phyloP scores from a whole-genome alignment of 2,888 invertebrate genomes.

The Sinhomidia bicolor region DNA sequence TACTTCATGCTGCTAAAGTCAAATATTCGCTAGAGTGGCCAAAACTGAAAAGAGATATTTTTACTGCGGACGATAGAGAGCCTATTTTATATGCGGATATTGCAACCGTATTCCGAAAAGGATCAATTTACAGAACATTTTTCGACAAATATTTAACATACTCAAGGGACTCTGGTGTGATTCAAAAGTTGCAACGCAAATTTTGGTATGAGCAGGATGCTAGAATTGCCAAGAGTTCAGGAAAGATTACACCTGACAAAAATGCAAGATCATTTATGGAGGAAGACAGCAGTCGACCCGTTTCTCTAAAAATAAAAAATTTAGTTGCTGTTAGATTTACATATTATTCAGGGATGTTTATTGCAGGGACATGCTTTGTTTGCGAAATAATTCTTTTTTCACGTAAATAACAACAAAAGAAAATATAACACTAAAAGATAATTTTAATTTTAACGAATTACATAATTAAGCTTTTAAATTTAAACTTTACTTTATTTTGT shows the following conservation, averaged over 20 bases:
- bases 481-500: too few species aligned
- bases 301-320: background rate
- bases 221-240: background rate
- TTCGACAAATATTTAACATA: background rate
- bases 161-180: background rate
- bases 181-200: background rate
- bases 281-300: background rate
- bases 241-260: background rate
- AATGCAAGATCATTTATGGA: background rate
- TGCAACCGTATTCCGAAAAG: background rate
- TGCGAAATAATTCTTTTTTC: background rate
- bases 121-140: background rate
- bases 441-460: too few species aligned
- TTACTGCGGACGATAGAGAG: background rate
- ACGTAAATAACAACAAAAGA: too few species aligned
- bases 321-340: background rate
- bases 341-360: background rate
- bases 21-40: background rate
- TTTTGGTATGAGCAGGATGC: background rate
- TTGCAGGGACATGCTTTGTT: background rate
- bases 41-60: background rate
- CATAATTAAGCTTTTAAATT: too few species aligned
- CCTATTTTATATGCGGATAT: background rate
- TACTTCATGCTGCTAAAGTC: background rate
- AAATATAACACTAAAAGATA: too few species aligned